Evolutionary conservation across 2,888 invertebrate species (phyloP).

Genomic region (Allolobophora icterica): DNA sequence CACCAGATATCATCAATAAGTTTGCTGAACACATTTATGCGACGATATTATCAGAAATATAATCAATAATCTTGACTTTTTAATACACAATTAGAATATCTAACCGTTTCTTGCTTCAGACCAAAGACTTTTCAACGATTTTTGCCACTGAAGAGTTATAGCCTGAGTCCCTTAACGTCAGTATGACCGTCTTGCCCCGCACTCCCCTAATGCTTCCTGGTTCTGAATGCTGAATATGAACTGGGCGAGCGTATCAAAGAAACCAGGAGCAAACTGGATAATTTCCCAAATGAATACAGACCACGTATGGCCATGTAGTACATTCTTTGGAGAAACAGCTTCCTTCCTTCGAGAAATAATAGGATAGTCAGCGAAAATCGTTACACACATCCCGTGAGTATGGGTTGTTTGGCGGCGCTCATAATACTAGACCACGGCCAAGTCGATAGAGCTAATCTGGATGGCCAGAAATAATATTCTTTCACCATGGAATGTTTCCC

Average conservation of each 20-base stretch:
- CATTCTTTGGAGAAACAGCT: not conserved
- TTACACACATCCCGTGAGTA: conserved; percentile 9
- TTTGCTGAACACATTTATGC: not conserved
- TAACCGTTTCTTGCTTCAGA: not conserved
- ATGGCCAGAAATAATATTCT: conserved; percentile 1
- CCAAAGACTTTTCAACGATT: not conserved
- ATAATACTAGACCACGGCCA: not conserved
- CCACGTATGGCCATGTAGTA: not conserved
- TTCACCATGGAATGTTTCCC: not conserved
- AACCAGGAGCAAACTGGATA: not conserved
- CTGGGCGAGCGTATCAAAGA: not conserved
- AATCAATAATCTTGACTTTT: not conserved
- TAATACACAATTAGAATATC: not conserved
- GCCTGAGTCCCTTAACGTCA: not conserved
- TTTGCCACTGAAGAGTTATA: not conserved
- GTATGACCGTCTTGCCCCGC: not conserved
- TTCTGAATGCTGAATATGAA: not conserved
- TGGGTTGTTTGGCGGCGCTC: not conserved
- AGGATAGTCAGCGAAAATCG: conserved; percentile 17
- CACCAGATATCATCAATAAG: not conserved
- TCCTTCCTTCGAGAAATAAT: conserved; percentile 12
- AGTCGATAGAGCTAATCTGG: conserved; percentile 12
- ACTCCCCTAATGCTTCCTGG: not conserved
- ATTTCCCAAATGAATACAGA: not conserved
- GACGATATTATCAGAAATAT: not conserved